These are phyloP conservation scores for Aporrectodea caliginosa DNA, from an alignment of 1,140 invertebrate genomes.

Conservation along the genomic window DNA sequence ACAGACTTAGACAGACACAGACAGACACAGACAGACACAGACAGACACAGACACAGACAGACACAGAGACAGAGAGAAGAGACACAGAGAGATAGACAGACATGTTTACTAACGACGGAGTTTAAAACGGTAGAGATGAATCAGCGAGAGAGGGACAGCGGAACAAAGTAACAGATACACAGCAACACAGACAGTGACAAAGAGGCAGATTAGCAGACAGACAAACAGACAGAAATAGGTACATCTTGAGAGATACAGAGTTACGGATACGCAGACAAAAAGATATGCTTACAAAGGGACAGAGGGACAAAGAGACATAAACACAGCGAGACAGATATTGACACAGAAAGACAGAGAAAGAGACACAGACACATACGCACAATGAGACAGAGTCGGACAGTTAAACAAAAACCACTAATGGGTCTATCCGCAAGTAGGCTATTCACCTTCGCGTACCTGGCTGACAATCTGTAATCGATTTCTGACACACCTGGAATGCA, in stretches of 20 bases:
- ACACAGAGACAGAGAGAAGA: neutral
- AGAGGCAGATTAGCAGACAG: neutral
- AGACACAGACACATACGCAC: no score
- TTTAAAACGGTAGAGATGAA: no score
- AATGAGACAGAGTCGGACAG: no score
- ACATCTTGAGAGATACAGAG: neutral
- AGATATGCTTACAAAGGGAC: neutral
- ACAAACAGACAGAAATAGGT: neutral
- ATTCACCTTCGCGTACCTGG: no score
- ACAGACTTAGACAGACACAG: neutral
- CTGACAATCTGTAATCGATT: no score
- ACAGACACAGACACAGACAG: neutral
- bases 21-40: neutral
- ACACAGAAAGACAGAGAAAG: no score
- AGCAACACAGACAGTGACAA: neutral
- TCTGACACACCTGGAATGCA: no score
- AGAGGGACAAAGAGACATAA: no score
- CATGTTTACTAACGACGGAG: no score
- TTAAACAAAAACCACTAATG: no score
- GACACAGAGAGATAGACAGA: neutral
- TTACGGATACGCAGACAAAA: neutral
- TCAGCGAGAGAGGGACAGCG: neutral
- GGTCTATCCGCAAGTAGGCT: no score
- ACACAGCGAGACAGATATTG: no score
- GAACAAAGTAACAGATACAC: neutral